A percentile compares a stretch with the other conserved stretches of the same genome.
These are phyloP conservation scores for Adoxophyes honmai DNA, from an alignment of 1,140 invertebrate species.

Conservation along the genomic window DNA sequence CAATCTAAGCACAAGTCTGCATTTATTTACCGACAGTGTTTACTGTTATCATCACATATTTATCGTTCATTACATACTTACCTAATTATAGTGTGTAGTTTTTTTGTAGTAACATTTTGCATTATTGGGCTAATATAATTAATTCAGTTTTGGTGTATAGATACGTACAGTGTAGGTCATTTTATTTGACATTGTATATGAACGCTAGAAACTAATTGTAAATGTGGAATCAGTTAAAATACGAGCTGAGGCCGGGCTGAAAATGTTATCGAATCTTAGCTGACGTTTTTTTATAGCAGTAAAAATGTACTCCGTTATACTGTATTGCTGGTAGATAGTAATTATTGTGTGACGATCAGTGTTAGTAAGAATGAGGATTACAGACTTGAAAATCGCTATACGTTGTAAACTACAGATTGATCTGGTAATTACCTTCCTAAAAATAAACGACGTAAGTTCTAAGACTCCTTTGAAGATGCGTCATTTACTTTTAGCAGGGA, in stretches of 20 bases:
- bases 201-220: conserved; percentile 3
- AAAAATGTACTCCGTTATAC: conserved; percentile 8
- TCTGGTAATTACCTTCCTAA: too few relatives aligned
- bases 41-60: conserved; percentile 2
- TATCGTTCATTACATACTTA: neutral
- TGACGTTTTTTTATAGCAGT: neutral
- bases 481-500: too few relatives aligned
- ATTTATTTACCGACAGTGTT: conserved; percentile 16
- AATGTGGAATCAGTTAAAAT: neutral
- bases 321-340: conserved; percentile 15
- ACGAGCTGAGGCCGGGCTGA: neutral
- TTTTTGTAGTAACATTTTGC: neutral
- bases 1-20: conserved; percentile 17
- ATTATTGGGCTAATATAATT: conserved; percentile 1
- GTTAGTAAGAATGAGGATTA: neutral
- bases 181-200: conserved; percentile 5
- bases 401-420: too few relatives aligned
- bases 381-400: too few relatives aligned
- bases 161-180: neutral
- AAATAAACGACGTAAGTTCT: too few relatives aligned
- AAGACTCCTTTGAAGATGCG: too few relatives aligned
- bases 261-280: conserved; percentile 7
- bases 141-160: neutral
- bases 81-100: conserved; percentile 7
- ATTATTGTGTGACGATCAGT: conserved; percentile 15